phyloP scores from a whole-genome alignment of 2,797 vertebrate genomes.

The Chloroceryle amazona region DNA sequence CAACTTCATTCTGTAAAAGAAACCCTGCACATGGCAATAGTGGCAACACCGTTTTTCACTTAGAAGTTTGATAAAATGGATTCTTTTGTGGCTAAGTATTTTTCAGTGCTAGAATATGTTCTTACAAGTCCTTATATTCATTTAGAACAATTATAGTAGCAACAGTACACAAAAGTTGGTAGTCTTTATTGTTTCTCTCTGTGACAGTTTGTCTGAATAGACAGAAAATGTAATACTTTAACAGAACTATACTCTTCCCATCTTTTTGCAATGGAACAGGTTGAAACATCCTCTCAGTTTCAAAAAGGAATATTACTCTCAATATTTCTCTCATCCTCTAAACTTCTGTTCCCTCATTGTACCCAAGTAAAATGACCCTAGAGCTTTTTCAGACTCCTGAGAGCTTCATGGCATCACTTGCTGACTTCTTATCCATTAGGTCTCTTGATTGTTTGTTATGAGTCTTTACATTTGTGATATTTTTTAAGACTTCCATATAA shows the following conservation, averaged over 20 bases:
- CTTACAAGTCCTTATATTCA: not conserved
- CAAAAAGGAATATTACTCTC: not conserved
- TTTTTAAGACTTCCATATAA: not conserved
- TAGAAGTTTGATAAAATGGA: too few relatives aligned
- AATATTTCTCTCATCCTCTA: not conserved
- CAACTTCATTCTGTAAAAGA: not conserved
- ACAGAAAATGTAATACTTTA: not conserved
- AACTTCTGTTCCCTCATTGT: not conserved
- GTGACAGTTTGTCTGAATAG: not conserved
- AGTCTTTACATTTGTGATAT: not conserved
- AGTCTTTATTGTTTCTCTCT: not conserved
- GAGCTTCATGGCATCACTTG: not conserved
- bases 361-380: not conserved
- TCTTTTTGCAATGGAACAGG: not conserved
- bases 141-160: not conserved
- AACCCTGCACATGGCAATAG: not conserved
- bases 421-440: not conserved
- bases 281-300: not conserved
- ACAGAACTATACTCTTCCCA: not conserved
- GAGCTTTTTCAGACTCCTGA: not conserved
- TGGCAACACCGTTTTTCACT: not conserved
- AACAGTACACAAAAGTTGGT: not conserved
- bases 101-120: not conserved
- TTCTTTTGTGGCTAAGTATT: too few relatives aligned
- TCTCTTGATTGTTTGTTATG: not conserved